Conservation (phyloP, 2,113 vertebrate species). For the Leucoraja erinaceus region DNA sequence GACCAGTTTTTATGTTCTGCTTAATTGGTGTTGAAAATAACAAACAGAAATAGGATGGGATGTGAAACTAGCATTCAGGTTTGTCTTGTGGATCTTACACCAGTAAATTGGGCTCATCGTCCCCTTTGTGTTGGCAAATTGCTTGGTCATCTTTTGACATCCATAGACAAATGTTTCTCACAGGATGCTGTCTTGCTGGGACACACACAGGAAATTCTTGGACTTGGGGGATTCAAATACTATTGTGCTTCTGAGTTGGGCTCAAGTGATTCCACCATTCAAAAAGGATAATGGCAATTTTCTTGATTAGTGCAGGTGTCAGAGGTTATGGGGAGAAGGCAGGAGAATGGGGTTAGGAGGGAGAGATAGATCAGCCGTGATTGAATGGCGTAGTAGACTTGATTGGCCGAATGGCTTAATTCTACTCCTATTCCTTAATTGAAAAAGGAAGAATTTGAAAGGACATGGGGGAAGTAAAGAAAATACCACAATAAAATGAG, state of each 20-base stretch:
- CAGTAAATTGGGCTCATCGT: neutral
- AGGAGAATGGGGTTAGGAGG: too few relatives aligned
- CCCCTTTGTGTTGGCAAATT: neutral
- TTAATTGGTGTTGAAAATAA: neutral
- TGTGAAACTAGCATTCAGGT: neutral
- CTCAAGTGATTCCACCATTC: neutral
- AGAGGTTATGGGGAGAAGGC: too few relatives aligned
- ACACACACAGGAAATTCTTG: neutral
- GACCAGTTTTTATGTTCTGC: neutral
- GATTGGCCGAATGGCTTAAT: too few relatives aligned
- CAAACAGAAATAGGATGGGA: neutral
- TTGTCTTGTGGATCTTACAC: neutral
- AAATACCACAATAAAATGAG: neutral
- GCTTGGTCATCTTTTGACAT: neutral
- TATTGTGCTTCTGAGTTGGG: neutral
- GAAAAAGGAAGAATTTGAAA: neutral
- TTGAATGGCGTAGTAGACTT: too few relatives aligned
- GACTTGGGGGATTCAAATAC: neutral
- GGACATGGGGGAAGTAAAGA: neutral
- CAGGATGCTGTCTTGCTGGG: neutral
- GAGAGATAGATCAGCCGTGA: too few relatives aligned
- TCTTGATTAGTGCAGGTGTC: too few relatives aligned
- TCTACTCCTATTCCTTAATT: neutral
- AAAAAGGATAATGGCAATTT: neutral
- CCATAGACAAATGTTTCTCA: neutral